Percentiles rank a stretch among this genome's conserved stretches.
Conservation (phyloP, 1,140 invertebrate species). For the Drosophila prosaltans region DNA sequence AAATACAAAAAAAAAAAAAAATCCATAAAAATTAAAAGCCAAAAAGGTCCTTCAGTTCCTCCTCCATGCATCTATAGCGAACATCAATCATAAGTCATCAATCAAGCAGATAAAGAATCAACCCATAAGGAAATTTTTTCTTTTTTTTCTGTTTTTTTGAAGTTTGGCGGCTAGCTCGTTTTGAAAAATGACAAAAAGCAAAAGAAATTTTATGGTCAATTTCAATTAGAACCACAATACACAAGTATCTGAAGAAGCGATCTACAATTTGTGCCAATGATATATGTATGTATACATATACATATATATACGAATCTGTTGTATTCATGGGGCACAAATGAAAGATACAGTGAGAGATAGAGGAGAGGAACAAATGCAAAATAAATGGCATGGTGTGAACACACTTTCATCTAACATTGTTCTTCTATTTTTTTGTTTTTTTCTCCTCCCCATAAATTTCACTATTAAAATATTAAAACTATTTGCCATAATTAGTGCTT, state of each 20-base stretch:
- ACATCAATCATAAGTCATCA: conserved; percentile 66
- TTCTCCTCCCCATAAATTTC: not conserved
- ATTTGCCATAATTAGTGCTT: conserved; percentile 11
- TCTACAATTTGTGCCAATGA: conserved; percentile 32
- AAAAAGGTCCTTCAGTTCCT: conserved; percentile 1
- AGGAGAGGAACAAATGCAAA: not conserved
- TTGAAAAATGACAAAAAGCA: conserved; percentile 13
- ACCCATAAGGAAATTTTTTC: not conserved
- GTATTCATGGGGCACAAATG: too few relatives aligned
- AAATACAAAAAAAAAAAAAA: not conserved
- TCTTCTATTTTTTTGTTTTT: not conserved
- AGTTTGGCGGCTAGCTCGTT: conserved; percentile 40
- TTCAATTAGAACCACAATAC: conserved; percentile 48
- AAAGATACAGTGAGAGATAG: too few relatives aligned
- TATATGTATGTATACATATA: conserved; percentile 19
- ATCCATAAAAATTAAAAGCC: conserved; percentile 4
- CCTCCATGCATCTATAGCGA: conserved; percentile 62
- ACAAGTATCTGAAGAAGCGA: conserved; percentile 27
- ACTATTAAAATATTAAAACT: not conserved
- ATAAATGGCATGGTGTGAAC: conserved; percentile 5
- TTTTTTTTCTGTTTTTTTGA: conserved; percentile 19
- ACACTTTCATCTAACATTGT: not conserved
- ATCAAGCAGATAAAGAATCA: conserved; percentile 21
- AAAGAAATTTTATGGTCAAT: conserved; percentile 63
- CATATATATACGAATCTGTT: not conserved